A percentile compares a stretch with the other conserved stretches of the same genome.
These are phyloP conservation scores for Antechinus flavipes DNA, from an alignment of 2,113 vertebrate species.

Conservation along the genomic window DNA sequence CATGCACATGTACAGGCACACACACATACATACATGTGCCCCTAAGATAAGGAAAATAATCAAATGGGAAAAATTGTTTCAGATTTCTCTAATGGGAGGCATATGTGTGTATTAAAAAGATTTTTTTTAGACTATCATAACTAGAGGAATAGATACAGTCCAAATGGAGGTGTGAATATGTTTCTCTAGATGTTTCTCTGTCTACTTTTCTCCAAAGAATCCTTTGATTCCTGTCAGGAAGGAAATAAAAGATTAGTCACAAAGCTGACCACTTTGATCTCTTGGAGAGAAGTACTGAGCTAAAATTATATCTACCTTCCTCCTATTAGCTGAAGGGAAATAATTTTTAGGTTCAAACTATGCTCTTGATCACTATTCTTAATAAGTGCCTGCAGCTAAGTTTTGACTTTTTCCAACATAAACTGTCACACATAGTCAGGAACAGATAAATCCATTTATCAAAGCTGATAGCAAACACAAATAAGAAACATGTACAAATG, in stretches of 20 bases:
- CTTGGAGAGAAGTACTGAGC: background rate
- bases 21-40: background rate
- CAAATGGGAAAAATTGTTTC: background rate
- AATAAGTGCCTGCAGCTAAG: background rate
- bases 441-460: background rate
- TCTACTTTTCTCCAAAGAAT: background rate
- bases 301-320: background rate
- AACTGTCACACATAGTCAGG: background rate
- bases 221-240: background rate
- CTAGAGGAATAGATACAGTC: background rate
- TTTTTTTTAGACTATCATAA: background rate
- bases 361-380: background rate
- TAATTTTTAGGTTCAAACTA: background rate
- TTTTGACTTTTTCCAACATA: background rate
- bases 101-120: background rate
- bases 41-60: background rate
- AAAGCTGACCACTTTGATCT: background rate
- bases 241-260: background rate
- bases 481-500: background rate
- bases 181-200: background rate
- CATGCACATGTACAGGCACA: background rate
- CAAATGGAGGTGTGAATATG: background rate
- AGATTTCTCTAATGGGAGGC: background rate
- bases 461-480: background rate
- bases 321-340: background rate